Evolutionary conservation across 2,888 invertebrate genomes (phyloP).

Genomic region (Caenorhabditis sp.): DNA sequence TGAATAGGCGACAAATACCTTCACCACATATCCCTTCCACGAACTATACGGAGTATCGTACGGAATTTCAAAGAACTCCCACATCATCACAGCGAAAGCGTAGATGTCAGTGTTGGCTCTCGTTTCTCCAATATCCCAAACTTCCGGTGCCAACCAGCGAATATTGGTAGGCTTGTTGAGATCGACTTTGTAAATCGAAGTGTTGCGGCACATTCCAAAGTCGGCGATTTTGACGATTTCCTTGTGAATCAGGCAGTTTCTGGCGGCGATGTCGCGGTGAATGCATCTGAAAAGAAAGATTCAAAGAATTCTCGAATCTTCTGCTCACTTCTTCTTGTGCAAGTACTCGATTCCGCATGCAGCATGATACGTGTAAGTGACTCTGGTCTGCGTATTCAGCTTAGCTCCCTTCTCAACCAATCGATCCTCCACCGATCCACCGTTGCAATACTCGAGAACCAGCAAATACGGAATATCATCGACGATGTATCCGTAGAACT

Average conservation of each 20-base stretch:
- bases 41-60: conserved; percentile 76
- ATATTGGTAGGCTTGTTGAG: conserved; percentile 77
- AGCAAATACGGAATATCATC: conserved; percentile 77
- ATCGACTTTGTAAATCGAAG: conserved; percentile 74
- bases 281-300: conserved; percentile 72
- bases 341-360: conserved; percentile 78
- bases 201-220: conserved; percentile 78
- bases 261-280: conserved; percentile 79
- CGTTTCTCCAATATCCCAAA: conserved; percentile 79
- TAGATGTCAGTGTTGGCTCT: conserved; percentile 78
- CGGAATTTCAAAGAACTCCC: conserved; percentile 79
- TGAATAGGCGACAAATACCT: too few relatives aligned
- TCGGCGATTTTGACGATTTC: conserved; percentile 77
- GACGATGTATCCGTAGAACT: conserved; percentile 78
- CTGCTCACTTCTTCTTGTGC: conserved; percentile 71
- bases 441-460: conserved; percentile 78
- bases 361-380: conserved; percentile 53
- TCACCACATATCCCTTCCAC: conserved; percentile 76
- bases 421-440: conserved; percentile 67
- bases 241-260: conserved; percentile 77
- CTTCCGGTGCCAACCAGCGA: conserved; percentile 80
- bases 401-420: conserved; percentile 46
- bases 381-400: conserved; percentile 60
- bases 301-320: not conserved
- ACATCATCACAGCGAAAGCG: conserved; percentile 77